Conservation (phyloP, 2,113 vertebrate genomes). For the Lasiurus borealis region DNA sequence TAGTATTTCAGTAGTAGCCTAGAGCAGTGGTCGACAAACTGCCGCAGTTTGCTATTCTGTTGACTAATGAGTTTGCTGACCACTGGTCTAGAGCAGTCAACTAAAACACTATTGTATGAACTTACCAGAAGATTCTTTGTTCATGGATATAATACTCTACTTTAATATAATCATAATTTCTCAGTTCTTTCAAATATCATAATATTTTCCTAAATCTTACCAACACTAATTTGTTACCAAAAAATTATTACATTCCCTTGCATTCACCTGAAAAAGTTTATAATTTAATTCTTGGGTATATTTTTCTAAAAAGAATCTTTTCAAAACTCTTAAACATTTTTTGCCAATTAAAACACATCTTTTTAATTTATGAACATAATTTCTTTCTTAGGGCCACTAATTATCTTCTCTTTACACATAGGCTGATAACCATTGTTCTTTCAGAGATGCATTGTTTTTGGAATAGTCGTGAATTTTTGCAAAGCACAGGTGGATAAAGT, state of each 20-base stretch:
- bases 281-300: slow-evolving; percentile 34
- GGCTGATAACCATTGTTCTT: slow-evolving; percentile 48
- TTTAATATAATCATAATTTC: background rate
- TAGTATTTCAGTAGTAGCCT: no score
- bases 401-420: slow-evolving; percentile 62
- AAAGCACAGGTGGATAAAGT: slow-evolving; percentile 73
- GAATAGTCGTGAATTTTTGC: slow-evolving; percentile 54
- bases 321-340: slow-evolving; percentile 28
- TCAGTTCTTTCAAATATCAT: slow-evolving; percentile 27
- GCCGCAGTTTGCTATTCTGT: no score
- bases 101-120: background rate
- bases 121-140: background rate
- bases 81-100: background rate
- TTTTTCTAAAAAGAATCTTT: slow-evolving; percentile 53
- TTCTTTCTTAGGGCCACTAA: slow-evolving; percentile 32
- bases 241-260: background rate
- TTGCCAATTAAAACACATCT: slow-evolving; percentile 46
- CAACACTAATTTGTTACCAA: background rate
- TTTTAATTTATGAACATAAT: slow-evolving; percentile 52
- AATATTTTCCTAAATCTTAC: slow-evolving; percentile 7
- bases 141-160: background rate
- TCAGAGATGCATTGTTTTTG: slow-evolving; percentile 63
- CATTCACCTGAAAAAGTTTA: background rate
- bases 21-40: background rate
- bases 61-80: no score